Evolutionary conservation across 2,888 invertebrate species (phyloP).

Genomic region (Oscheius onirici): DNA sequence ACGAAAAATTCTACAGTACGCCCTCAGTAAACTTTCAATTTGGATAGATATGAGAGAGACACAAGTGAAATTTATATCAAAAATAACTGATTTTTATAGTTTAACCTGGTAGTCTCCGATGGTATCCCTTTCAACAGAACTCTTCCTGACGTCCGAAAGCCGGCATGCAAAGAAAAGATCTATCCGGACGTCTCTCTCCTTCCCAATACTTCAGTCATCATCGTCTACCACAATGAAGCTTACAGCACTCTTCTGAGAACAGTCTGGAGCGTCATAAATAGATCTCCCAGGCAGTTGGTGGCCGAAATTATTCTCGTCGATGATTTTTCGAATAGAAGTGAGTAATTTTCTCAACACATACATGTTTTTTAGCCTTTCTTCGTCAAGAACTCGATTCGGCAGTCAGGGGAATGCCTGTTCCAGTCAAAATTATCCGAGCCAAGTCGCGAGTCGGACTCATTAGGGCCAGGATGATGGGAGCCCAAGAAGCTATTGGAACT

Average conservation of each 20-base stretch:
- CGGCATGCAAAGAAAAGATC: conserved; percentile 78
- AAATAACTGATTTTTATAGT: conserved; percentile 77
- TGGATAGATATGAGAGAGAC: too few species aligned
- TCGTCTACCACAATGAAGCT: conserved; percentile 98
- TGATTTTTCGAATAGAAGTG: conserved; percentile 85
- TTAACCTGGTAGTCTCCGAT: conserved; percentile 95
- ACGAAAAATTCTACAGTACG: too few species aligned
- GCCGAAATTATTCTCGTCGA: conserved; percentile 96
- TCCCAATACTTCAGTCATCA: conserved; percentile 89
- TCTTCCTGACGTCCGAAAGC: conserved; percentile 76
- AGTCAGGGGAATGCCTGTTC: conserved; percentile 75
- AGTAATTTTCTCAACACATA: not conserved
- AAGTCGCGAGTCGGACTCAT: conserved; percentile 93
- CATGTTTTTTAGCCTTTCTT: conserved; percentile 56
- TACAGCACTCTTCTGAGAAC: conserved; percentile 96
- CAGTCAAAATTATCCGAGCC: conserved; percentile 82
- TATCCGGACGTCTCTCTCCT: conserved; percentile 73
- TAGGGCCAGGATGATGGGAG: conserved; percentile 91
- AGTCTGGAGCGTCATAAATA: conserved; percentile 94
- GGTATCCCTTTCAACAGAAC: conserved; percentile 75
- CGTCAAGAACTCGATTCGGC: conserved; percentile 49
- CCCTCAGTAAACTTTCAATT: too few species aligned
- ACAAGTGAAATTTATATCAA: too few species aligned
- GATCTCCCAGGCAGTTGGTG: conserved; percentile 75
- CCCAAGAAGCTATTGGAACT: conserved; percentile 87